phyloP scores from a whole-genome alignment of 1,140 invertebrate species.

The Conopomorpha cramerella region DNA sequence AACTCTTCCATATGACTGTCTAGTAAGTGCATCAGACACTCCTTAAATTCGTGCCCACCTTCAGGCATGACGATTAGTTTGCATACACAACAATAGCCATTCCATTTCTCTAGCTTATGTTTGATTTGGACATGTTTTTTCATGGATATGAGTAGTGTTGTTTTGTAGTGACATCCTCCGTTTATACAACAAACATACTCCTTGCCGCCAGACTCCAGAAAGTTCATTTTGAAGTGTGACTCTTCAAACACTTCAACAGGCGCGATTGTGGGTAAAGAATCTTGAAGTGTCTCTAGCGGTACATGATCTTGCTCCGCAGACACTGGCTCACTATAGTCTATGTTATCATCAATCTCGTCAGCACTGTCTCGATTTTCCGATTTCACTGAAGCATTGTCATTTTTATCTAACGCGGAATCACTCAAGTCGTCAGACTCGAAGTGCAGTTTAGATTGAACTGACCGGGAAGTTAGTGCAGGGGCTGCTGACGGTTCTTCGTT shows the following conservation, averaged over 20 bases:
- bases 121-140: conserved; percentile 43
- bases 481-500: background rate
- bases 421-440: conserved; percentile 30
- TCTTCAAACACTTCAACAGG: background rate
- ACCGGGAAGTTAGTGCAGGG: background rate
- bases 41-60: conserved; percentile 31
- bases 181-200: conserved; percentile 49
- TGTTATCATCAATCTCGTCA: background rate
- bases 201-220: conserved; percentile 21
- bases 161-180: conserved; percentile 32
- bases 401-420: conserved; percentile 9
- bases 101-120: conserved; percentile 35
- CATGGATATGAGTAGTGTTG: conserved; percentile 34
- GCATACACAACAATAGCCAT: conserved; percentile 43
- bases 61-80: conserved; percentile 43
- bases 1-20: conserved; percentile 42
- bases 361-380: conserved; percentile 16
- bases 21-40: conserved; percentile 37
- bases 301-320: too few species aligned
- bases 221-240: conserved; percentile 39
- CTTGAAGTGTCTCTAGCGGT: background rate
- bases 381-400: conserved; percentile 5
- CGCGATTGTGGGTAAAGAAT: background rate
- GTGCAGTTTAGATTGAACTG: conserved; percentile 23
- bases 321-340: background rate